Evolutionary conservation across 2,113 vertebrate genomes (phyloP).

Genomic region (Etheostoma spectabile): DNA sequence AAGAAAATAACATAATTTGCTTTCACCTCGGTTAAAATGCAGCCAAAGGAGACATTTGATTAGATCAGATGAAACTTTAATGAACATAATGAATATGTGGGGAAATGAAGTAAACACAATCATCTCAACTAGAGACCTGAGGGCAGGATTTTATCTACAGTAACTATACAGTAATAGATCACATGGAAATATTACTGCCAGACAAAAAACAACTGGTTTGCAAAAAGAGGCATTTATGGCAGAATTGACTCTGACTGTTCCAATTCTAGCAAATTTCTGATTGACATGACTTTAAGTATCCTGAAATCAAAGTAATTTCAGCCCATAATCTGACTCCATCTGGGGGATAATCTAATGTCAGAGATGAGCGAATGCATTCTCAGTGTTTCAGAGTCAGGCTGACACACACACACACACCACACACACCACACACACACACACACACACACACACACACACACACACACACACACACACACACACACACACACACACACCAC

Average conservation of each 20-base stretch:
- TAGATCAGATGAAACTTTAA: constrained; percentile 9
- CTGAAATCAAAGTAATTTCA: constrained; percentile 23
- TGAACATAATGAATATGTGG: not conserved
- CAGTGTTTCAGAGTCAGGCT: constrained; percentile 19
- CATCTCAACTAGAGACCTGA: not conserved
- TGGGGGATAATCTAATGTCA: constrained; percentile 60
- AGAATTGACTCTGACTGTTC: not conserved
- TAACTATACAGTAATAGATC: not conserved
- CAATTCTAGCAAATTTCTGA: not conserved
- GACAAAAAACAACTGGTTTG: not conserved
- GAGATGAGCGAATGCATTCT: constrained; percentile 41
- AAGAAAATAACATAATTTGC: not conserved
- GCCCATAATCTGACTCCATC: constrained; percentile 57
- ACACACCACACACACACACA: constrained; percentile 19
- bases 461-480: constrained; percentile 7
- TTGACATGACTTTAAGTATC: not conserved
- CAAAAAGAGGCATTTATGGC: not conserved
- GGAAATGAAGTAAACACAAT: constrained; percentile 16
- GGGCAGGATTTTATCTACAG: not conserved
- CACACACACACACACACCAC: constrained; percentile 15
- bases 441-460: constrained; percentile 6
- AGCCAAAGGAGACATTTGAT: constrained; percentile 2
- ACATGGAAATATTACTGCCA: not conserved
- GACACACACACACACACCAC: not conserved
- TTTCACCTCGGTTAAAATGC: constrained; percentile 17